Evolutionary conservation across 2,888 invertebrate genomes (phyloP), one percentile per base, ranked within the genome.

Genomic region (Aporophyla nigra): DNA sequence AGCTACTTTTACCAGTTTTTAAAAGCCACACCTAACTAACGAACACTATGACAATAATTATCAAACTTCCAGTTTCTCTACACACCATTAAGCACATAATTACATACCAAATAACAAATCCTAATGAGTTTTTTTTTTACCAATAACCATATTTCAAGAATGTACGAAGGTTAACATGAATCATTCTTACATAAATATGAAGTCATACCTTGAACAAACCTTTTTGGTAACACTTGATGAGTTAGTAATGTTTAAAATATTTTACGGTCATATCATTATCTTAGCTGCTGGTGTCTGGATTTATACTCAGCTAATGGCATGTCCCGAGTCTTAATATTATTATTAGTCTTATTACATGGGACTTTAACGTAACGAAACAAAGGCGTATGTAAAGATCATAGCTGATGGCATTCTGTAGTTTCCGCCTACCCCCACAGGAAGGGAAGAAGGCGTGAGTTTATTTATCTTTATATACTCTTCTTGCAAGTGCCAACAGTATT

Each of bases 131-230:
- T 76, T 86, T 86, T n/a, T 33, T 77, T 83, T 65, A 82, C 73
- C 24, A 74, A 82, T 74, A 77, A 51, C 67, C 43, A 81, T 84
- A 79, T 79, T 81, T 76, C 56, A 82, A 82, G 70, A 78, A 66
- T 75, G 67, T 76, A 75, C 0, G 78, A 86, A 86, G 78, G 86
- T 68, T 81, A 63, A 10, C 16, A 67, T 87, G 88, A 87, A 73
- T 87, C 88, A 87, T 74, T 53, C 67, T 74, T 73, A 86, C 67
- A 62, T 84, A 87, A 67, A 67, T 78, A 82, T 87, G 83, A 78
- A 75, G 74, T 86, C 88, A 86, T 86, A 70, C 66, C 68, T 83
- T 72, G 78, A 81, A 78, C 71, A 87, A 74, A 85, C 77, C 79
- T 74, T 85, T 84, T 83, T 65, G 75, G 85, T 80, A 74, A 66